Evolutionary conservation across 2,797 vertebrate species (phyloP), one percentile per base, ranked within the genome.

Genomic region (Nyctalus aviator): DNA sequence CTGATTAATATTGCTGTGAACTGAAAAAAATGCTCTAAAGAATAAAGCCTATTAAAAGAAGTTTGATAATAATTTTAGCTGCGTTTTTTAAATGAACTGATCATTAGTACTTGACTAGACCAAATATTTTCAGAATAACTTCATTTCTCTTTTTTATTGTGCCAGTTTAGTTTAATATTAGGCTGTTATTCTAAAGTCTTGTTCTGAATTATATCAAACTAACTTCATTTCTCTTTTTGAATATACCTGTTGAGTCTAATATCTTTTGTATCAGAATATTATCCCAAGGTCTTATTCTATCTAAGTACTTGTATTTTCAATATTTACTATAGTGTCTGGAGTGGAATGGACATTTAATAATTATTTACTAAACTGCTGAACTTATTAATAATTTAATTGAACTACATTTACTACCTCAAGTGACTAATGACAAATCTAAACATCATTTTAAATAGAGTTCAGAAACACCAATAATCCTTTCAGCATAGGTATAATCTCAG

Each of bases 351-450:
- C 30, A 84, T 53, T 83, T 68, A 82, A 12, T 88, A 75, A 41
- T 27, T 71, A 82, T 37, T 71, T 83, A 85, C 41, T 84, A 81
- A 88, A 68, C 32, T 81, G 46, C 8, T 91, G 27, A 82, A 32
- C 20, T 88, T 96, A 57, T 57, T 2, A 66, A 48, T 66, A 79
- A 62, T 88, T 48, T 77, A 89, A 21, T 64, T 90, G 30, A 93
- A 23, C 21, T 66, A 25, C 3, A 68, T 37, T 89, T 53, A 57
- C 30, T 64, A 77, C 12, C 7, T 92, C 68, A 92, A 59, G 30
- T 68, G 17, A 64, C 3, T 41, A 82, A 57, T 85, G 27, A 64
- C 11, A 85, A 81, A 82, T 48, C 17, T 57, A 71, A 91, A 41
- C 25, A 93, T 76, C 50, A 53, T 81, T 73, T 75, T 88, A 79